Percentiles rank a stretch among this genome's conserved stretches.
Evolutionary conservation across 2,888 invertebrate species (phyloP).

Genomic region (Oscheius sp.): DNA sequence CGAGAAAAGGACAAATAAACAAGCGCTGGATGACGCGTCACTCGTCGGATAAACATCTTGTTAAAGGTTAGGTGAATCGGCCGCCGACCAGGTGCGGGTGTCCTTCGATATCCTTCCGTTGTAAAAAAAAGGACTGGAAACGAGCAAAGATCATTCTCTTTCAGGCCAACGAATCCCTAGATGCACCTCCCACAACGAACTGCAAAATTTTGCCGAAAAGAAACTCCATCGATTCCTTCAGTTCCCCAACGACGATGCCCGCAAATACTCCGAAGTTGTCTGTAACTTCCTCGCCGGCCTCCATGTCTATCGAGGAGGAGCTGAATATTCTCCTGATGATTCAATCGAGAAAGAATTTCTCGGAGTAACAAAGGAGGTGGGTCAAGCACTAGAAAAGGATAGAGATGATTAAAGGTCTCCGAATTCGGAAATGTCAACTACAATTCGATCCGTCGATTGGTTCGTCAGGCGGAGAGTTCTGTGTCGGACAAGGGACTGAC

Average conservation of each 20-base stretch:
- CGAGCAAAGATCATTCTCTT: too few relatives aligned
- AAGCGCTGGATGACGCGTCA: conserved; percentile 7
- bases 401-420: conserved; percentile 5
- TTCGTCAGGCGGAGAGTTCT: conserved; percentile 7
- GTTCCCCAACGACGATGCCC: conserved; percentile 42
- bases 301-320: conserved; percentile 54
- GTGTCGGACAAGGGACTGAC: background rate
- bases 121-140: too few relatives aligned
- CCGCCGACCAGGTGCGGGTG: background rate
- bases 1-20: conserved; percentile 1
- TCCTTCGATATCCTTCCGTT: conserved; percentile 7
- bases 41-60: conserved; percentile 15
- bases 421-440: conserved; percentile 8
- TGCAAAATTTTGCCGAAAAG: conserved; percentile 38
- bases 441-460: conserved; percentile 34
- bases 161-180: conserved; percentile 50
- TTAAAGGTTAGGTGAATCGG: background rate
- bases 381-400: background rate
- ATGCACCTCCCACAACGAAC: conserved; percentile 44
- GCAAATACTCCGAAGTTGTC: conserved; percentile 60
- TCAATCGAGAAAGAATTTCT: conserved; percentile 42
- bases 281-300: conserved; percentile 69
- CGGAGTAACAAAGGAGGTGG: conserved; percentile 41
- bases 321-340: conserved; percentile 32
- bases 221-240: conserved; percentile 46